Conservation (phyloP, 1,140 invertebrate species). For the Papilio helenus region DNA sequence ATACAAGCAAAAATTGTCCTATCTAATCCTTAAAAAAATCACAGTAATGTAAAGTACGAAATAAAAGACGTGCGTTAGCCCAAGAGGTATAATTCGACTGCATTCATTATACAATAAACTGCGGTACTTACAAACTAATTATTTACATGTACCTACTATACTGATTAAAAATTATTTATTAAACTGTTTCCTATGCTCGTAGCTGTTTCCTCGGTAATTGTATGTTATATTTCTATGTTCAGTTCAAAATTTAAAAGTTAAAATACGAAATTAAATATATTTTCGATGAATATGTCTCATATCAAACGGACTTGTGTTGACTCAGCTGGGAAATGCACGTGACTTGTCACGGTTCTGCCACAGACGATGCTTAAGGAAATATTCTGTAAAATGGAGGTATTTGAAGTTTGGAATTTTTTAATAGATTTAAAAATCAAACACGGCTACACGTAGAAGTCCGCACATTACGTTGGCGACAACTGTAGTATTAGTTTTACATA, state of each 20-base stretch:
- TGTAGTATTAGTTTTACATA: background rate
- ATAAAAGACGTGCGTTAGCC: too few species aligned
- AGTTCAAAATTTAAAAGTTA: background rate
- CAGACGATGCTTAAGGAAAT: constrained; percentile 28
- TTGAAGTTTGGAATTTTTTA: constrained; percentile 2
- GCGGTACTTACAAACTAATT: too few species aligned
- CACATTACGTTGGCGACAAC: background rate
- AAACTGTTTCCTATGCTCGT: too few species aligned
- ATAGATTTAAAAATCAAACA: background rate
- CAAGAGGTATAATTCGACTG: too few species aligned
- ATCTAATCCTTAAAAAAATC: too few species aligned
- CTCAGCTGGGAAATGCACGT: constrained; percentile 66
- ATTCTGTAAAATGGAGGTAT: background rate
- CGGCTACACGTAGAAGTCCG: background rate
- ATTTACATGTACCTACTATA: too few species aligned
- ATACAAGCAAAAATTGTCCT: too few species aligned
- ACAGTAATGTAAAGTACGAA: too few species aligned
- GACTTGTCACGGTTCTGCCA: constrained; percentile 46
- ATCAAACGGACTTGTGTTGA: constrained; percentile 51
- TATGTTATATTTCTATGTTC: too few species aligned
- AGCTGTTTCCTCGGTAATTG: too few species aligned
- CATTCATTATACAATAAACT: too few species aligned
- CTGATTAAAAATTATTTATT: too few species aligned
- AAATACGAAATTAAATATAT: background rate
- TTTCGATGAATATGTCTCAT: background rate